Conservation (phyloP, 2,888 invertebrate genomes). For the Galerucella nymphaeae region DNA sequence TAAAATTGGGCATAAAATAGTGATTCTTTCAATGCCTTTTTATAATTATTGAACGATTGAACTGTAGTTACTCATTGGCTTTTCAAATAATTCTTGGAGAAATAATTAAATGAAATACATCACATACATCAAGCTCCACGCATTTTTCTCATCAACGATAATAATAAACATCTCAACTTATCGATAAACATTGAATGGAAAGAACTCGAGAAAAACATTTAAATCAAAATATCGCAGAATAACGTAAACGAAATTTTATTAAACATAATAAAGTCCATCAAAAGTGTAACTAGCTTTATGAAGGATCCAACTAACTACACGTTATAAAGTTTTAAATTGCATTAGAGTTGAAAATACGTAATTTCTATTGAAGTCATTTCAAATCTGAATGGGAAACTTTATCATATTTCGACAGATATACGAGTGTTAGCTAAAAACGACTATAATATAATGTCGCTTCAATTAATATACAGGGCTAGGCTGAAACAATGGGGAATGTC, state of each 20-base stretch:
- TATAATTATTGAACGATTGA: too few species aligned
- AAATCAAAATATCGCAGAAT: background rate
- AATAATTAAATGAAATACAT: too few species aligned
- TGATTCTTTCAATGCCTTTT: too few species aligned
- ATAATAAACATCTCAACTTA: background rate
- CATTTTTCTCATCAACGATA: background rate
- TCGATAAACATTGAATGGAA: background rate
- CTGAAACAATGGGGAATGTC: too few species aligned
- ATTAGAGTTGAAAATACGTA: constrained; percentile 18
- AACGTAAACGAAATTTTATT: constrained; percentile 11
- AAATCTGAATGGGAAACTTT: constrained; percentile 12
- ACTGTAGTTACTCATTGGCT: too few species aligned
- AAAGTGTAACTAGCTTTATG: constrained; percentile 26
- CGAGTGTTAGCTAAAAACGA: background rate
- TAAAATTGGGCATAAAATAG: too few species aligned
- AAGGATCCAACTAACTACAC: constrained; percentile 13
- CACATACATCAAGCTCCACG: too few species aligned
- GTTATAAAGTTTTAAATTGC: constrained; percentile 24
- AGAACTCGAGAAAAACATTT: background rate
- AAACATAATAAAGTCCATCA: constrained; percentile 28
- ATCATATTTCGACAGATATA: constrained; percentile 6
- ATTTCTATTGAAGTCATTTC: constrained; percentile 23
- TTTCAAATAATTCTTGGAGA: too few species aligned
- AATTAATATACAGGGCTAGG: too few species aligned
- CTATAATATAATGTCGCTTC: background rate